Percentiles rank a stretch among this genome's conserved stretches.
Conservation (phyloP, 2,888 invertebrate species). For the Nemurella pictetii region DNA sequence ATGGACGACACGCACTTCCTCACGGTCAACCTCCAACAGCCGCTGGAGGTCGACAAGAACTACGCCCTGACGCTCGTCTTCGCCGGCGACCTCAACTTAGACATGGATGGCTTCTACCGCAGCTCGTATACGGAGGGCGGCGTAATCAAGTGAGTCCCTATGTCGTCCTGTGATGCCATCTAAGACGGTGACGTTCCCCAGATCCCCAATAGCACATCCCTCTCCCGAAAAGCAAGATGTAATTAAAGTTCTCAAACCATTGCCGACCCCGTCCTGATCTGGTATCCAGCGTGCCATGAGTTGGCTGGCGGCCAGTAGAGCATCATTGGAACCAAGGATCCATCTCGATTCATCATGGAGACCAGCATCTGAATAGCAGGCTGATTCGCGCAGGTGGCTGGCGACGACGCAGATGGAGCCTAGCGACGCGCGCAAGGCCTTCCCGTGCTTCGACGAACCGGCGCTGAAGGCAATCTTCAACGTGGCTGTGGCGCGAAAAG, state of each 20-base stretch:
- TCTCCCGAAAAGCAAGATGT: no score
- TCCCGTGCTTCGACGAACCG: slow-evolving; percentile 88
- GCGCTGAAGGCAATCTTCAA: slow-evolving; percentile 75
- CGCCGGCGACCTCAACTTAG: neutral
- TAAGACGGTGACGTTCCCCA: neutral
- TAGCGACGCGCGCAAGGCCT: slow-evolving; percentile 76
- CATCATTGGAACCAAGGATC: neutral
- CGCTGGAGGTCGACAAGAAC: neutral
- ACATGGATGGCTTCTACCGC: slow-evolving; percentile 24
- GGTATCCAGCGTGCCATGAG: neutral
- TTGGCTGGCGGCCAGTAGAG: neutral
- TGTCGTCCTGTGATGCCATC: no score
- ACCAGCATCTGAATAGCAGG: no score
- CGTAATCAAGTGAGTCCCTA: neutral
- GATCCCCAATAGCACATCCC: no score
- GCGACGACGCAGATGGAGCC: slow-evolving; percentile 80
- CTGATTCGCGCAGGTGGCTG: slow-evolving; percentile 73
- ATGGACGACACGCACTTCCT: neutral
- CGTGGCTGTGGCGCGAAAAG: slow-evolving; percentile 63
- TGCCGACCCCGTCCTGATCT: no score
- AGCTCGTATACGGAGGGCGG: slow-evolving; percentile 11
- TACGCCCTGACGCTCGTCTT: slow-evolving; percentile 9
- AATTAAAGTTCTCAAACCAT: no score
- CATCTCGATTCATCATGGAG: no score
- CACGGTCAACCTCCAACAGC: neutral